Percentiles rank a stretch among this genome's conserved stretches.
These are phyloP conservation scores for Notodonta ziczac DNA, from an alignment of 2,888 invertebrate genomes.

Conservation along the genomic window DNA sequence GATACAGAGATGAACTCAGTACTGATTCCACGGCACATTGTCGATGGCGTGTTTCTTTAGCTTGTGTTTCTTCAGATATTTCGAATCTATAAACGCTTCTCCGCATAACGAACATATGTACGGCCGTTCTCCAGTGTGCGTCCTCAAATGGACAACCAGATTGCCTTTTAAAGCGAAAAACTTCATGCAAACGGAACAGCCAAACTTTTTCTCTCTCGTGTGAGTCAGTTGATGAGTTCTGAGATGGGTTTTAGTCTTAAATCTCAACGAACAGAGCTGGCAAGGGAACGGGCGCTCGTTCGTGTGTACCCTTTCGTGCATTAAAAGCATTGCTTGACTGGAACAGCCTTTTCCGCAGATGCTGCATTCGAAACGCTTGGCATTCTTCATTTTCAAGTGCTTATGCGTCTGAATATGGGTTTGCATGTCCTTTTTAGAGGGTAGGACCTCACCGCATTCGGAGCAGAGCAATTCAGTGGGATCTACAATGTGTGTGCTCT, in stretches of 20 bases:
- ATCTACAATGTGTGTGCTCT: slow-evolving; percentile 67
- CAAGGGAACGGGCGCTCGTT: slow-evolving; percentile 79
- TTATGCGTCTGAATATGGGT: slow-evolving; percentile 61
- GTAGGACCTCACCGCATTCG: slow-evolving; percentile 71
- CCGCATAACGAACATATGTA: slow-evolving; percentile 75
- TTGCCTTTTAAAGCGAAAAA: slow-evolving; percentile 82
- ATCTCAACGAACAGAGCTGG: slow-evolving; percentile 71
- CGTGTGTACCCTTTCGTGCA: slow-evolving; percentile 81
- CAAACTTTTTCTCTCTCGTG: slow-evolving; percentile 80
- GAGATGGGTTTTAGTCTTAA: slow-evolving; percentile 80
- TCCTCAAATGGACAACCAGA: slow-evolving; percentile 77
- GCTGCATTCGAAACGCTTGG: slow-evolving; percentile 71
- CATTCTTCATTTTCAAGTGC: slow-evolving; percentile 51
- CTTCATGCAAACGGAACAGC: slow-evolving; percentile 81
- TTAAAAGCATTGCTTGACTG: slow-evolving; percentile 78
- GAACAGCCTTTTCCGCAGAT: slow-evolving; percentile 77
- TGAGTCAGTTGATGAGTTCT: slow-evolving; percentile 80
- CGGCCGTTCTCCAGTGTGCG: slow-evolving; percentile 80
- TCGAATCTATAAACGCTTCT: slow-evolving; percentile 81
- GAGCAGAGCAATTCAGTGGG: slow-evolving; percentile 62
- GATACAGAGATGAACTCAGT: slow-evolving; percentile 39
- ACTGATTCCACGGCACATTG: slow-evolving; percentile 75
- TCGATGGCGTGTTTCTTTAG: slow-evolving; percentile 75
- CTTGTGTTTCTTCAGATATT: slow-evolving; percentile 81
- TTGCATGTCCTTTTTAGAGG: slow-evolving; percentile 66